These are phyloP conservation scores for Hydrolagus colliei DNA, from an alignment of 2,797 vertebrate species.

Conservation along the genomic window DNA sequence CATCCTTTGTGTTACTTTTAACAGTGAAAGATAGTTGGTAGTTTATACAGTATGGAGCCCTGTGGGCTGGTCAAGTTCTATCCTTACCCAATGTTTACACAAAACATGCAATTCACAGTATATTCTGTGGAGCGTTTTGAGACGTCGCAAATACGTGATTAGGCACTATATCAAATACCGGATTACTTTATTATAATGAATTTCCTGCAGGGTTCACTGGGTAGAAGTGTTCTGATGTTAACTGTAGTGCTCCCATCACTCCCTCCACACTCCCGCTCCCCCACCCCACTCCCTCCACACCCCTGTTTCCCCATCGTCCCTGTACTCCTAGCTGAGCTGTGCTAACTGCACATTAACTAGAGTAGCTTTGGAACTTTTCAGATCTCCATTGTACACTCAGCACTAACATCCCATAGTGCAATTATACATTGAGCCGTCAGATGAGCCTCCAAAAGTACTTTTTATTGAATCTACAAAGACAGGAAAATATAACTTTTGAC, in stretches of 20 bases:
- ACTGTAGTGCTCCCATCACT: neutral
- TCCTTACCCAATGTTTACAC: too few species aligned
- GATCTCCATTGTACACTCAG: neutral
- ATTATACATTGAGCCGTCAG: neutral
- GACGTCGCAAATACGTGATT: too few species aligned
- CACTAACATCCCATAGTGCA: neutral
- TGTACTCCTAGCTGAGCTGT: neutral
- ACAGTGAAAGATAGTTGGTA: too few species aligned
- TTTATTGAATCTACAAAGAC: neutral
- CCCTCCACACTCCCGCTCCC: neutral
- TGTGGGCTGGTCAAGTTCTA: too few species aligned
- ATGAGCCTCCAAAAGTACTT: neutral
- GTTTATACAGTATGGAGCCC: too few species aligned
- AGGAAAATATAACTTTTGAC: neutral
- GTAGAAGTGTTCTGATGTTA: neutral
- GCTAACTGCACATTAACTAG: neutral
- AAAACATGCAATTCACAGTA: too few species aligned
- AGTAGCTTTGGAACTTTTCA: neutral
- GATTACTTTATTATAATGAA: neutral
- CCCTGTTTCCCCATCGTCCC: too few species aligned
- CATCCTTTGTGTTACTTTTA: too few species aligned
- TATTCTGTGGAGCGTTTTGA: too few species aligned
- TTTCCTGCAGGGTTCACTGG: neutral
- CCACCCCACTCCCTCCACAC: neutral
- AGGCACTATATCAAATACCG: too few species aligned